Evolutionary conservation across 2,113 vertebrate genomes (phyloP).

Genomic region (Tichodroma muraria): DNA sequence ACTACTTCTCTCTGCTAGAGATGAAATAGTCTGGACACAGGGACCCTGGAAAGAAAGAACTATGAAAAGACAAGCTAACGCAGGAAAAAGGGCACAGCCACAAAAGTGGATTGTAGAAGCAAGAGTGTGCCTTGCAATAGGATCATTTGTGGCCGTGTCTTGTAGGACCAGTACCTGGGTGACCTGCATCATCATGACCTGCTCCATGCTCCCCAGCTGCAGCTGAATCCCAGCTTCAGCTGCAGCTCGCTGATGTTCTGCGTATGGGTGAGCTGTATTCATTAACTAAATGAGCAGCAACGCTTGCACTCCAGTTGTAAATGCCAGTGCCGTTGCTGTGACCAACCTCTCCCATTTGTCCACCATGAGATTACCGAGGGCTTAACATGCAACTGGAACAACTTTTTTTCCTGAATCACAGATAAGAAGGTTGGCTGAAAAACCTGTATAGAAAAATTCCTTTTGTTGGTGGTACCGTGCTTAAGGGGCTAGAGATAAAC

Average conservation of each 20-base stretch:
- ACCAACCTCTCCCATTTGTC: background rate
- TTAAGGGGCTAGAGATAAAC: background rate
- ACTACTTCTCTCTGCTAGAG: background rate
- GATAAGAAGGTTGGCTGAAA: background rate
- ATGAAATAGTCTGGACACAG: background rate
- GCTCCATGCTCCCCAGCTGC: rapidly evolving
- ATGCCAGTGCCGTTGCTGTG: background rate
- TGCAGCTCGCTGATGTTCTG: background rate
- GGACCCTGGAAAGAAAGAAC: background rate
- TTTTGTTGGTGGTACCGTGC: background rate
- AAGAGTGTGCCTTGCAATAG: background rate
- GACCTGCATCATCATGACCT: background rate
- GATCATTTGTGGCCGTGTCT: rapidly evolving
- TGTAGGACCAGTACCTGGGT: background rate
- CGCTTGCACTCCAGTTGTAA: background rate
- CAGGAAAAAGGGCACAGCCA: background rate
- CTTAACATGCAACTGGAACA: background rate
- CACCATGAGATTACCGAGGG: background rate
- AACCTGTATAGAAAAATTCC: background rate
- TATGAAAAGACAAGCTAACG: background rate
- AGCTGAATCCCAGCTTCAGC: background rate
- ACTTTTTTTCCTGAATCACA: background rate
- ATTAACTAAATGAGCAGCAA: background rate
- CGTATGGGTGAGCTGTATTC: background rate
- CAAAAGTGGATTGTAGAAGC: background rate